These are phyloP conservation scores for Trachemys scripta DNA, from an alignment of 2,113 vertebrate species.

Conservation along the genomic window DNA sequence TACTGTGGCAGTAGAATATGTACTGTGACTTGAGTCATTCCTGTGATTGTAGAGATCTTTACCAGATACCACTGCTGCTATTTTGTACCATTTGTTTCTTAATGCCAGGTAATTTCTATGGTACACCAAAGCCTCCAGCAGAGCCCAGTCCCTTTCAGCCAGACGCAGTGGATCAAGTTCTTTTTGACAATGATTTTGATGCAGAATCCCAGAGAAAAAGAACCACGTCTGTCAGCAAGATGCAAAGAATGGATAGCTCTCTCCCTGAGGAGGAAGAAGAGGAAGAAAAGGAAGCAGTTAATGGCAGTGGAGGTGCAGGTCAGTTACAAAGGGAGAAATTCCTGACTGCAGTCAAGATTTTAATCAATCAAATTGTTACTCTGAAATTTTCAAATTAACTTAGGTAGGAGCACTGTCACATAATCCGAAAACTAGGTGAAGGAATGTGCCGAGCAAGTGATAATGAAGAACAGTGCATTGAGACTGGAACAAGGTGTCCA, in stretches of 20 bases:
- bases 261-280: slow-evolving; percentile 98
- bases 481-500: background rate
- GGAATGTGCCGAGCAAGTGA: background rate
- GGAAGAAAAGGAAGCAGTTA: slow-evolving; percentile 91
- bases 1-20: accelerated
- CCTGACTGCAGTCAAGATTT: background rate
- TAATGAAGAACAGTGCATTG: background rate
- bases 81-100: background rate
- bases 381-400: background rate
- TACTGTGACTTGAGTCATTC: background rate
- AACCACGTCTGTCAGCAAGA: slow-evolving; percentile 97
- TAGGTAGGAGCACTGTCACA: background rate
- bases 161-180: slow-evolving; percentile 95
- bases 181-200: slow-evolving; percentile 97
- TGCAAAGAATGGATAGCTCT: slow-evolving; percentile 94
- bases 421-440: background rate
- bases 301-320: slow-evolving; percentile 89
- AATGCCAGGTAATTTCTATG: slow-evolving; percentile 94
- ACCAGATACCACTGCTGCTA: background rate
- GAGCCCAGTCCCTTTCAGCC: slow-evolving; percentile 96
- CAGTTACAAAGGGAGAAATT: slow-evolving; percentile 54
- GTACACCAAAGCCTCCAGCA: slow-evolving; percentile 95
- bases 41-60: background rate
- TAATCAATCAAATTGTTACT: accelerated
- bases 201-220: slow-evolving; percentile 94